Conservation (phyloP, 2,797 vertebrate genomes). For the Dallia pectoralis region DNA sequence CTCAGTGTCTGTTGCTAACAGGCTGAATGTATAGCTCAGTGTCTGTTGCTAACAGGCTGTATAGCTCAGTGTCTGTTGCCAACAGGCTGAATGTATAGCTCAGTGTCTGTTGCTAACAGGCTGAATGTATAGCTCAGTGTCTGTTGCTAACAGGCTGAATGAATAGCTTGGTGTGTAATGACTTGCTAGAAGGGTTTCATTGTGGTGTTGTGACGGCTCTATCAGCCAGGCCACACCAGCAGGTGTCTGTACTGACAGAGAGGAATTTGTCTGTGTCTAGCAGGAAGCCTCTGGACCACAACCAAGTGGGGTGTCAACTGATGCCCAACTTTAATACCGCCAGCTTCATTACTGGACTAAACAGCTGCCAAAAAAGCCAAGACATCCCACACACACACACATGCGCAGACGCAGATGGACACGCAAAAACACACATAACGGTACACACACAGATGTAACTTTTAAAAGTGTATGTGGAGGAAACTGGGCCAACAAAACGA, state of each 20-base stretch:
- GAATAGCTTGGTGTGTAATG: neutral
- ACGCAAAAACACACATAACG: constrained; percentile 13
- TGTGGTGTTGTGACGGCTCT: neutral
- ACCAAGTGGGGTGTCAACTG: constrained; percentile 45
- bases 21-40: neutral
- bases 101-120: neutral
- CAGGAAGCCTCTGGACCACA: neutral
- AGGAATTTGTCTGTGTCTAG: neutral
- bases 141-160: neutral
- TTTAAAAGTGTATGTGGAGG: neutral
- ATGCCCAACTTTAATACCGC: constrained; percentile 43
- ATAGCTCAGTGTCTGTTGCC: neutral
- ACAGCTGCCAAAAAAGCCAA: neutral
- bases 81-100: neutral
- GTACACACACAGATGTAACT: constrained; percentile 2
- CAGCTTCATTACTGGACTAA: constrained; percentile 29
- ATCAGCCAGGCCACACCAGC: constrained; percentile 1
- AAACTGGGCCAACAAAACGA: constrained; percentile 56
- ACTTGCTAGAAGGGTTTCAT: neutral
- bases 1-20: neutral
- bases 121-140: neutral
- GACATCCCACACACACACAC: neutral
- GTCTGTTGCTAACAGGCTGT: neutral
- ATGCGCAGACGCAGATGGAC: neutral
- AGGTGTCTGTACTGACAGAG: neutral